phyloP scores from a whole-genome alignment of 2,797 vertebrate species.

The Microtus agrestis region DNA sequence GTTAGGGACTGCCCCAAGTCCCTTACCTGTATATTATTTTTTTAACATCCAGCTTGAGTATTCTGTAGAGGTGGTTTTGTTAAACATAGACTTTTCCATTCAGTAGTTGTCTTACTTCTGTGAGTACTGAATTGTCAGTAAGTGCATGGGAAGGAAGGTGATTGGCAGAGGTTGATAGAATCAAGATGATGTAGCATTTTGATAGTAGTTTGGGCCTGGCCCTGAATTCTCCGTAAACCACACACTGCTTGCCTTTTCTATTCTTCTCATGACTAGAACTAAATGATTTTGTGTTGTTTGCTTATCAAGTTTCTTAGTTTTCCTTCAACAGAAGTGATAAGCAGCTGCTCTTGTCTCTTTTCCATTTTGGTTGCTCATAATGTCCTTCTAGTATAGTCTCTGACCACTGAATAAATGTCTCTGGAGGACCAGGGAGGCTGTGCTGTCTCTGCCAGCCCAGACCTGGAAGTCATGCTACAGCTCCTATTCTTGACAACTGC shows the following conservation, averaged over 20 bases:
- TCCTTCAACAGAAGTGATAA: conserved; percentile 26
- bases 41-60: background rate
- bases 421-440: background rate
- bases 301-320: background rate
- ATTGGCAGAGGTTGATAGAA: conserved; percentile 13
- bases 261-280: background rate
- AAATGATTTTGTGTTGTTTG: background rate
- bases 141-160: conserved; percentile 9
- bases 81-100: background rate
- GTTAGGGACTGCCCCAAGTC: conserved; percentile 6
- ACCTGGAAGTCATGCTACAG: conserved; percentile 15
- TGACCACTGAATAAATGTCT: conserved; percentile 3
- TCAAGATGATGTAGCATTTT: conserved; percentile 17
- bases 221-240: conserved; percentile 3
- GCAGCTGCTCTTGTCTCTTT: conserved; percentile 22
- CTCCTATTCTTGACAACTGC: background rate
- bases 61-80: conserved; percentile 44
- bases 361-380: background rate
- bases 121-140: conserved; percentile 45
- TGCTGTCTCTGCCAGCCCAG: background rate
- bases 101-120: conserved; percentile 31
- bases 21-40: conserved; percentile 18
- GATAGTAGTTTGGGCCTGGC: conserved; percentile 2
- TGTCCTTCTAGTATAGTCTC: background rate
- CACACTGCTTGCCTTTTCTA: background rate